Percentiles rank a stretch among this genome's conserved stretches.
Evolutionary conservation across 2,888 invertebrate genomes (phyloP).

Genomic region (Cheilosia vulpina): DNA sequence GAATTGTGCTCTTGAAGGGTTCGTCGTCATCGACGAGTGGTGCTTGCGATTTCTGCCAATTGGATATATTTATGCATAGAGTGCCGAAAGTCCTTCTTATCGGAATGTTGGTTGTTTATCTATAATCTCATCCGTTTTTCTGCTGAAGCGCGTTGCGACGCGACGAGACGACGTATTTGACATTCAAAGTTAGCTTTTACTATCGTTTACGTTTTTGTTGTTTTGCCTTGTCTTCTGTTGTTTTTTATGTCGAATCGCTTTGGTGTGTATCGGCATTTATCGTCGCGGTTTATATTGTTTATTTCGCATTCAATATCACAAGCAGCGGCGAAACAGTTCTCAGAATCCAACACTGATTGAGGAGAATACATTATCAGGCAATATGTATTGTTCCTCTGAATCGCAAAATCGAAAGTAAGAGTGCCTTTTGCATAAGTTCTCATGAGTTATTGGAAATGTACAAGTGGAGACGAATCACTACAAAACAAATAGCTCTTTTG

Average conservation of each 20-base stretch:
- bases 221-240: background rate
- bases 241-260: slow-evolving; percentile 1
- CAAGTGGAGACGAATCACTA: background rate
- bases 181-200: slow-evolving; percentile 49
- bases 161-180: slow-evolving; percentile 1
- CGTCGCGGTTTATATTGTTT: slow-evolving; percentile 44
- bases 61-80: slow-evolving; percentile 20
- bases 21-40: slow-evolving; percentile 9
- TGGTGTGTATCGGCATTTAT: slow-evolving; percentile 10
- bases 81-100: slow-evolving; percentile 39
- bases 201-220: slow-evolving; percentile 47
- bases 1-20: slow-evolving; percentile 31
- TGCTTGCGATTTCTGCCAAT: slow-evolving; percentile 25
- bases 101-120: slow-evolving; percentile 26
- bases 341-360: slow-evolving; percentile 8
- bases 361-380: slow-evolving; percentile 46
- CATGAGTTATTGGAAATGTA: slow-evolving; percentile 7
- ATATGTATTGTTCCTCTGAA: slow-evolving; percentile 27
- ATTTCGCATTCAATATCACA: slow-evolving; percentile 34
- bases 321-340: slow-evolving; percentile 11
- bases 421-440: slow-evolving; percentile 30
- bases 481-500: background rate
- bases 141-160: background rate
- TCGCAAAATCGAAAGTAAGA: slow-evolving; percentile 42
- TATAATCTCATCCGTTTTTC: slow-evolving; percentile 20